A percentile compares a stretch with the other conserved stretches of the same genome.
Evolutionary conservation across 2,888 invertebrate genomes (phyloP).

Genomic region (Drosophila pseudotalamancana): DNA sequence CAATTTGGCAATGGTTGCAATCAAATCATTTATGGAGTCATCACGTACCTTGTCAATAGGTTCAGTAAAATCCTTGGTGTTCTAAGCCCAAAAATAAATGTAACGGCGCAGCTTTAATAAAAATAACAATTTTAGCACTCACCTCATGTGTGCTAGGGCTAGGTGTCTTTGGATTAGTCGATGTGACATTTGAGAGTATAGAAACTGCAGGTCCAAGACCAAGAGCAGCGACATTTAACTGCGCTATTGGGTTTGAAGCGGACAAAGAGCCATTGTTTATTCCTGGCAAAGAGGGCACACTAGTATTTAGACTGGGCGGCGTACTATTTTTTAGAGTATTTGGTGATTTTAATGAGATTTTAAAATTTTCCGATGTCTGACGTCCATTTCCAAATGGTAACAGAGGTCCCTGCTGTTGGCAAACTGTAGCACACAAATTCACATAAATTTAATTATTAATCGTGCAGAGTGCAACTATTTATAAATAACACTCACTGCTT

Average conservation of each 20-base stretch:
- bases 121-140: constrained; percentile 47
- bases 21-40: constrained; percentile 93
- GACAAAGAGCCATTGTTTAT: constrained; percentile 58
- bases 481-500: constrained; percentile 82
- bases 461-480: not conserved
- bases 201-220: constrained; percentile 80
- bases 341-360: constrained; percentile 84
- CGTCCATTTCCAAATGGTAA: constrained; percentile 84
- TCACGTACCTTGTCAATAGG: constrained; percentile 92
- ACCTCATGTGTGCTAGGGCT: constrained; percentile 89
- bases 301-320: constrained; percentile 69
- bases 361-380: constrained; percentile 84
- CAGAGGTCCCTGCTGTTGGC: constrained; percentile 82
- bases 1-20: constrained; percentile 94
- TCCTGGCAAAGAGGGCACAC: constrained; percentile 49
- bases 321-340: constrained; percentile 84
- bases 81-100: constrained; percentile 49
- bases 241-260: constrained; percentile 48
- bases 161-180: constrained; percentile 94
- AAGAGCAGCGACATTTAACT: constrained; percentile 77
- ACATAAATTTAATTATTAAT: not conserved
- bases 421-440: constrained; percentile 58
- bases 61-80: constrained; percentile 87
- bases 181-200: constrained; percentile 86
- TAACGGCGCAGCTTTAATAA: not conserved